Conservation (phyloP, 2,797 vertebrate genomes). For the Xenops minutus region DNA sequence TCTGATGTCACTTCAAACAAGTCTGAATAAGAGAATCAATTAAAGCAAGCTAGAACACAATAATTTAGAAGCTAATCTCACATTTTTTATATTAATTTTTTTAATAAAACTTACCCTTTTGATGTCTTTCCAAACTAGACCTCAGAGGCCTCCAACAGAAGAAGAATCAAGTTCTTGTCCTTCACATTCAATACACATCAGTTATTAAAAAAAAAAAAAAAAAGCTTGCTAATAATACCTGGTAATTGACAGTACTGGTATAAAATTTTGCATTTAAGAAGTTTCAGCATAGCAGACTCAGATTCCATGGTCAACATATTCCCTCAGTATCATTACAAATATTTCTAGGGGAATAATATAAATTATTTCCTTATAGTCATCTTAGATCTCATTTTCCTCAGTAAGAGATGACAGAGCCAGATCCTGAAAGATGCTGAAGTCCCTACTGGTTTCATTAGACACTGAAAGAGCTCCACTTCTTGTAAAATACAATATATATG, state of each 20-base stretch:
- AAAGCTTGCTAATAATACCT: not conserved
- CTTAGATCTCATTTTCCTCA: not conserved
- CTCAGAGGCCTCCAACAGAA: slow-evolving; percentile 8
- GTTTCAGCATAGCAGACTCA: not conserved
- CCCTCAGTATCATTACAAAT: not conserved
- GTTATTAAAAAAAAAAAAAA: slow-evolving; percentile 40
- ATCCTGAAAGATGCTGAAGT: not conserved
- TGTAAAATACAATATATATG: not conserved
- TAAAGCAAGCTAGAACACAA: slow-evolving; percentile 21
- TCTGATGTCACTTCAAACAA: slow-evolving; percentile 19
- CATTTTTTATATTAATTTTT: not conserved
- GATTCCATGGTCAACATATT: not conserved
- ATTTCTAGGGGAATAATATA: not conserved
- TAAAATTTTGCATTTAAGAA: slow-evolving; percentile 13
- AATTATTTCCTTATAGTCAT: not conserved
- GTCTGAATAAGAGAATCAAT: slow-evolving; percentile 16
- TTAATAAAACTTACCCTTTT: slow-evolving; percentile 32
- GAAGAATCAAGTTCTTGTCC: not conserved
- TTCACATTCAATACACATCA: slow-evolving; percentile 28
- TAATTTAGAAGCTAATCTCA: not conserved
- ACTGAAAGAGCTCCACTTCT: not conserved
- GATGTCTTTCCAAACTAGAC: slow-evolving; percentile 35
- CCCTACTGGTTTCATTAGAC: not conserved
- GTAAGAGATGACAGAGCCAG: not conserved
- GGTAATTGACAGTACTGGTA: not conserved